These are phyloP conservation scores for Bufo bufo DNA, from an alignment of 2,113 vertebrate species.

Conservation along the genomic window DNA sequence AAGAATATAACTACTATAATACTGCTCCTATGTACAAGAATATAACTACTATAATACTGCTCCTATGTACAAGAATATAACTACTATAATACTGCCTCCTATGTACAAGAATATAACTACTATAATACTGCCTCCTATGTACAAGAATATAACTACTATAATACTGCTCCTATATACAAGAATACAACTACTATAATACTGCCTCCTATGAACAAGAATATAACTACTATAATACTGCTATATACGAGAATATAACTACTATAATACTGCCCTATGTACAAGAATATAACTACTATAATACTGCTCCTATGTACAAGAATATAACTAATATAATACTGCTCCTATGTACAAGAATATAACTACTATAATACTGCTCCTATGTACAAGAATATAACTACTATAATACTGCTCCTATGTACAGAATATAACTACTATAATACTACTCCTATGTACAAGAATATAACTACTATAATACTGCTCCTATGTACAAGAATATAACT, in stretches of 20 bases:
- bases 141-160: conserved; percentile 15
- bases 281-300: not conserved
- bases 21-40: too few species aligned
- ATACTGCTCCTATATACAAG: not conserved
- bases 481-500: not conserved
- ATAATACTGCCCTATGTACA: not conserved
- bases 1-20: too few species aligned
- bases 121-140: not conserved
- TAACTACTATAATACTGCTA: not conserved
- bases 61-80: too few species aligned
- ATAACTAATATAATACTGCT: too few species aligned
- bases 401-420: not conserved
- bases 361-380: too few species aligned
- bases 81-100: too few species aligned
- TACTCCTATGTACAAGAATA: not conserved
- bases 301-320: too few species aligned
- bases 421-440: not conserved
- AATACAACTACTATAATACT: not conserved
- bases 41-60: too few species aligned
- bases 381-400: not conserved
- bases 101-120: not conserved
- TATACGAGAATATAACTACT: not conserved
- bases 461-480: too few species aligned
- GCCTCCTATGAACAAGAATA: not conserved
- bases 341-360: too few species aligned